These are phyloP conservation scores for Dioctria linearis DNA, from an alignment of 2,888 invertebrate species.

Conservation along the genomic window DNA sequence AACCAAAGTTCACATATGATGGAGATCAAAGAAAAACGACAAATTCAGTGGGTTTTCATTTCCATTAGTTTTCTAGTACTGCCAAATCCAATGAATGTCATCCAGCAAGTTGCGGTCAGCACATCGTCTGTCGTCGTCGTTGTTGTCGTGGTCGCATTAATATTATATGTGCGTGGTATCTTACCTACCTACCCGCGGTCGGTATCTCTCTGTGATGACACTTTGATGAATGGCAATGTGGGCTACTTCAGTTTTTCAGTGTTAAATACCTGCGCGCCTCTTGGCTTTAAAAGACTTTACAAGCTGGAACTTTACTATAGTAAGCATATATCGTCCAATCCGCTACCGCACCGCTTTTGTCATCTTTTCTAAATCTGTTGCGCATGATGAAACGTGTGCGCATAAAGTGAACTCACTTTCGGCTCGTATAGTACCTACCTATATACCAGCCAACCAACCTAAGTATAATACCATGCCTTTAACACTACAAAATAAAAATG, in stretches of 20 bases:
- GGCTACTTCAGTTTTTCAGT: conserved; percentile 53
- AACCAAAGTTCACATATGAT: not conserved
- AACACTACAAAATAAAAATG: not conserved
- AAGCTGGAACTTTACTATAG: no score
- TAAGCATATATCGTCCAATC: not conserved
- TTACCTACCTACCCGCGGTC: not conserved
- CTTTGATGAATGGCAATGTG: conserved; percentile 56
- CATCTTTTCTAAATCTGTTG: conserved; percentile 39
- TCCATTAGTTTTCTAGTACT: conserved; percentile 48
- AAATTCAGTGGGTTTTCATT: conserved; percentile 50
- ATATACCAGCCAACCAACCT: no score
- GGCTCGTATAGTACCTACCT: not conserved
- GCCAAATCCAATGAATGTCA: conserved; percentile 27
- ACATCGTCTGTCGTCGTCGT: not conserved
- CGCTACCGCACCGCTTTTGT: conserved; percentile 2
- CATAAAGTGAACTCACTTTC: conserved; percentile 13
- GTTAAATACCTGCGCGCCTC: conserved; percentile 14
- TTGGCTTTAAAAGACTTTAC: not conserved
- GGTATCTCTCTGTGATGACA: conserved; percentile 53
- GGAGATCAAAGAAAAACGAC: conserved; percentile 45
- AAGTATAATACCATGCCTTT: no score
- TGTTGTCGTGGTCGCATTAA: conserved; percentile 5
- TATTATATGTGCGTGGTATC: conserved; percentile 32
- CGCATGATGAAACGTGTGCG: conserved; percentile 15
- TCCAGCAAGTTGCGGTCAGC: conserved; percentile 10